phyloP scores from a whole-genome alignment of 2,113 vertebrate species.

The Pterocles gutturalis region DNA sequence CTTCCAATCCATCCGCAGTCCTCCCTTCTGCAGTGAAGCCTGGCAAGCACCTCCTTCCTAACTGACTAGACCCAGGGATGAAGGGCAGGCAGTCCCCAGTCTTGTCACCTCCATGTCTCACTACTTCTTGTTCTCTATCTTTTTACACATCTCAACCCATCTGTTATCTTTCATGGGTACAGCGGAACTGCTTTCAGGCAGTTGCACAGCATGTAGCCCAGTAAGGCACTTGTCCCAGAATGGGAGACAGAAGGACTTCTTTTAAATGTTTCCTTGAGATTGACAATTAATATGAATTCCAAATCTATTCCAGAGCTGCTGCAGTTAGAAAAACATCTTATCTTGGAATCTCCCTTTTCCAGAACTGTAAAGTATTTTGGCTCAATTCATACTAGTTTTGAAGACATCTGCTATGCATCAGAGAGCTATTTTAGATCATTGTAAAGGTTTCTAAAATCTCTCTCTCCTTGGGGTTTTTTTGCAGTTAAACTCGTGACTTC shows the following conservation, averaged over 20 bases:
- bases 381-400: slow-evolving; percentile 11
- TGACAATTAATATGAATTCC: slow-evolving; percentile 21
- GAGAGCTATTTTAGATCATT: slow-evolving; percentile 37
- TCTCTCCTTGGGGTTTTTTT: background rate
- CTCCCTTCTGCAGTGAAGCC: background rate
- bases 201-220: background rate
- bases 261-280: slow-evolving; percentile 3
- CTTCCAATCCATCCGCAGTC: background rate
- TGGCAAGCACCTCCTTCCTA: background rate
- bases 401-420: slow-evolving; percentile 49
- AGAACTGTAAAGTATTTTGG: slow-evolving; percentile 20
- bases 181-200: background rate
- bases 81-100: background rate
- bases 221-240: background rate
- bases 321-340: background rate
- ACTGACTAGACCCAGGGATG: background rate
- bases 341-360: slow-evolving; percentile 39
- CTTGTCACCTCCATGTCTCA: slow-evolving; percentile 31
- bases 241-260: background rate
- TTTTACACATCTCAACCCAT: background rate
- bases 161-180: background rate
- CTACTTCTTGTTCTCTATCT: background rate
- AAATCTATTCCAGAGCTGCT: background rate
- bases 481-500: background rate
- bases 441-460: slow-evolving; percentile 34